Evolutionary conservation across 2,888 invertebrate genomes (phyloP).

Genomic region (Melanophora roralis): DNA sequence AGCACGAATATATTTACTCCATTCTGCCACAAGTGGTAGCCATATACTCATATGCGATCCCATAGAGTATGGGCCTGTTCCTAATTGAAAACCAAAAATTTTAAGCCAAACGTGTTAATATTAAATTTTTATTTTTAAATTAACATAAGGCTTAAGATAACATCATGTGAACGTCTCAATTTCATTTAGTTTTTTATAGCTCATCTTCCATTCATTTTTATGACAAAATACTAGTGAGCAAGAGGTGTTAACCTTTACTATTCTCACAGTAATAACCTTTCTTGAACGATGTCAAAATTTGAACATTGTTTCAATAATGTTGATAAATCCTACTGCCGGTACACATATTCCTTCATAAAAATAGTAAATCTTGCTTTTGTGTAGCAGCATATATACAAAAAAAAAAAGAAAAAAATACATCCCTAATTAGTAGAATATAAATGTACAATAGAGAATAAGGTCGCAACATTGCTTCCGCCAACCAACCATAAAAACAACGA

Average conservation of each 20-base stretch:
- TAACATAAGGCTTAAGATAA: constrained; percentile 20
- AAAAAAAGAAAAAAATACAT: neutral
- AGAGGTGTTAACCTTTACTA: neutral
- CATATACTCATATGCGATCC: too few relatives aligned
- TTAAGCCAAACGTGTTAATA: too few relatives aligned
- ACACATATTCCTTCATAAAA: neutral
- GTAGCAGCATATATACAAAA: too few relatives aligned
- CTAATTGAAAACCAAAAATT: too few relatives aligned
- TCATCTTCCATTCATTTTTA: neutral
- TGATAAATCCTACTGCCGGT: neutral
- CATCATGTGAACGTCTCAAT: constrained; percentile 40
- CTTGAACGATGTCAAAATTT: constrained; percentile 16
- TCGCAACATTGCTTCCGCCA: constrained; percentile 51
- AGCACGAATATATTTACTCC: too few relatives aligned
- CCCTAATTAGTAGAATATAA: constrained; percentile 53
- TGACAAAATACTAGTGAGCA: neutral
- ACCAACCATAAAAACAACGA: constrained; percentile 41
- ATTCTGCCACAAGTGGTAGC: too few relatives aligned
- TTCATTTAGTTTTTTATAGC: constrained; percentile 34
- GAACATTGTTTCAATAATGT: constrained; percentile 39
- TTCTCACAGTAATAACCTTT: neutral
- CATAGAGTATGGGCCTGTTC: too few relatives aligned
- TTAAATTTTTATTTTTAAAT: constrained; percentile 1
- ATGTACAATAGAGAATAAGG: constrained; percentile 39
- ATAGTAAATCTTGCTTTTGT: too few relatives aligned